phyloP scores from a whole-genome alignment of 2,888 invertebrate genomes.

The Cheilosia grossa region DNA sequence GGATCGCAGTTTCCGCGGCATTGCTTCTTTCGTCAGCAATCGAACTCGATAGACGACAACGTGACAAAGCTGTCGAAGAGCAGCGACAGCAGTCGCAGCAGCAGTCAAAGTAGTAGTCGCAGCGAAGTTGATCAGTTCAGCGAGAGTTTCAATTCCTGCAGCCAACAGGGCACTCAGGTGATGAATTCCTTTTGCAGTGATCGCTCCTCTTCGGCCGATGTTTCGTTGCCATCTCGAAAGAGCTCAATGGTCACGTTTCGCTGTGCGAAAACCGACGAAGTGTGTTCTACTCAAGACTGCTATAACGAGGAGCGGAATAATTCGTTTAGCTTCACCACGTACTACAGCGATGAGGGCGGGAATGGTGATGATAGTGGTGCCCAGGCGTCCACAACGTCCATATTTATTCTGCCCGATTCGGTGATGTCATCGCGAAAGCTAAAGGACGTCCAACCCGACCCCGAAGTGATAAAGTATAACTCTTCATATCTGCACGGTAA shows the following conservation, averaged over 20 bases:
- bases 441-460: constrained; percentile 81
- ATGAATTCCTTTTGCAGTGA: constrained; percentile 79
- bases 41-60: constrained; percentile 76
- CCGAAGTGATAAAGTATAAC: constrained; percentile 81
- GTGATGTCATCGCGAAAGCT: constrained; percentile 80
- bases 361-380: constrained; percentile 35
- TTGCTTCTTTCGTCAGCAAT: constrained; percentile 81
- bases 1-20: constrained; percentile 82
- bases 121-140: constrained; percentile 68
- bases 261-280: constrained; percentile 40
- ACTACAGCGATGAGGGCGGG: constrained; percentile 48
- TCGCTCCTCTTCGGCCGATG: constrained; percentile 79
- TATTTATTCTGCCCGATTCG: constrained; percentile 77
- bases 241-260: constrained; percentile 82
- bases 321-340: constrained; percentile 63
- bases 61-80: constrained; percentile 55
- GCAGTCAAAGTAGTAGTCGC: constrained; percentile 53
- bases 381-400: constrained; percentile 35
- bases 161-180: constrained; percentile 47
- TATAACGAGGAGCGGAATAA: constrained; percentile 70
- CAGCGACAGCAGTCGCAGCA: constrained; percentile 48
- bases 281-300: constrained; percentile 51
- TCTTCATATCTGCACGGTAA: constrained; percentile 63
- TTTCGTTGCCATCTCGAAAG: constrained; percentile 80
- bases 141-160: constrained; percentile 71